Evolutionary conservation across 2,797 vertebrate species (phyloP).

Genomic region (Sebastolobus alascanus): DNA sequence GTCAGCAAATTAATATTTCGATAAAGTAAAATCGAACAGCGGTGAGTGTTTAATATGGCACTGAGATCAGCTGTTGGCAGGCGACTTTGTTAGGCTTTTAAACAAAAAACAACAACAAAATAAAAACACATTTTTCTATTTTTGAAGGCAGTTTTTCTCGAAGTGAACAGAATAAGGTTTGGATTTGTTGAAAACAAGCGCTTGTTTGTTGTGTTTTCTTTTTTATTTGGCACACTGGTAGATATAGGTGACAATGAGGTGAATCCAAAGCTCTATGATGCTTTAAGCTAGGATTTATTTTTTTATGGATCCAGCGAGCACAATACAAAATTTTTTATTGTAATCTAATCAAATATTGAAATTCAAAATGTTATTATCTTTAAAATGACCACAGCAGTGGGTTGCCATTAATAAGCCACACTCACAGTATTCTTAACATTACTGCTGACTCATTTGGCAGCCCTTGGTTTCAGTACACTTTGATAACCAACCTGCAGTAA

Average conservation of each 20-base stretch:
- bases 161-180: slow-evolving; percentile 20
- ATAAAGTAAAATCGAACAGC: background rate
- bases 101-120: background rate
- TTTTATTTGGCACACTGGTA: slow-evolving; percentile 52
- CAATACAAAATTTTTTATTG: background rate
- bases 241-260: background rate
- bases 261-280: background rate
- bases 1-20: background rate
- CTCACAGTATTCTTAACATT: background rate
- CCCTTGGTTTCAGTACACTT: slow-evolving; percentile 8
- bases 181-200: slow-evolving; percentile 5
- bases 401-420: slow-evolving; percentile 1
- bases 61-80: slow-evolving; percentile 39
- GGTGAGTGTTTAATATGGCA: slow-evolving; percentile 38
- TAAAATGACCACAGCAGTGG: background rate
- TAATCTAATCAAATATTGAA: background rate
- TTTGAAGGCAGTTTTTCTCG: slow-evolving; percentile 9
- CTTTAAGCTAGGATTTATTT: background rate
- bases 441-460: background rate
- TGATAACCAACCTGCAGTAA: slow-evolving; percentile 7
- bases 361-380: background rate
- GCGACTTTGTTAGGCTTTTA: background rate
- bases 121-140: background rate
- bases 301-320: background rate
- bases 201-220: background rate